Conservation (phyloP, 1,140 invertebrate species). For the Drosophila oshimai region DNA sequence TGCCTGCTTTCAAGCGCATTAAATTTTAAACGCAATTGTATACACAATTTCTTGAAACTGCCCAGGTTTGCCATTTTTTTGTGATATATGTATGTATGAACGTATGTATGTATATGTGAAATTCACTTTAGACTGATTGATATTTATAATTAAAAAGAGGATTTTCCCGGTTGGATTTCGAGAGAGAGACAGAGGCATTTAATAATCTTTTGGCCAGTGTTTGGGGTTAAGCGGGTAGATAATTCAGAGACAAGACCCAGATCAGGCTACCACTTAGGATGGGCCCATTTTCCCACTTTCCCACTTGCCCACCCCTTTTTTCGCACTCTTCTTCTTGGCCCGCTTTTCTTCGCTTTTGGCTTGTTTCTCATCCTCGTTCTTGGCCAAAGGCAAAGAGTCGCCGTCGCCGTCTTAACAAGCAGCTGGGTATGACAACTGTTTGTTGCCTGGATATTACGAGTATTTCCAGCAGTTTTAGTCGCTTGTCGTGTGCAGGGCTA, state of each 20-base stretch:
- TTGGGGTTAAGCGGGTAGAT: constrained; percentile 20
- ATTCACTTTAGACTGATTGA: no score
- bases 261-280: constrained; percentile 28
- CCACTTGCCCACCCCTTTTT: not conserved
- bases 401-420: constrained; percentile 30
- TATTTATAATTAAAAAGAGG: constrained; percentile 25
- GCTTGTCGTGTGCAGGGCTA: constrained; percentile 67
- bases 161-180: not conserved
- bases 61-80: no score
- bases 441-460: constrained; percentile 50
- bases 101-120: no score
- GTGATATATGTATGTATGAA: no score
- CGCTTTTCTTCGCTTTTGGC: constrained; percentile 23
- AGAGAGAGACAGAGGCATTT: constrained; percentile 13
- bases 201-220: not conserved
- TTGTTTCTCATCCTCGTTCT: not conserved
- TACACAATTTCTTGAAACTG: no score
- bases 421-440: constrained; percentile 48
- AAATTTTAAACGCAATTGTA: no score
- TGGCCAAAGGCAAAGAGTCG: not conserved
- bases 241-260: constrained; percentile 30
- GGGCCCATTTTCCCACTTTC: not conserved
- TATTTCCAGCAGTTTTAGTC: constrained; percentile 66
- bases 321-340: constrained; percentile 4
- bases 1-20: no score